phyloP scores from a whole-genome alignment of 2,113 vertebrate species.

The Zosterops borbonicus region DNA sequence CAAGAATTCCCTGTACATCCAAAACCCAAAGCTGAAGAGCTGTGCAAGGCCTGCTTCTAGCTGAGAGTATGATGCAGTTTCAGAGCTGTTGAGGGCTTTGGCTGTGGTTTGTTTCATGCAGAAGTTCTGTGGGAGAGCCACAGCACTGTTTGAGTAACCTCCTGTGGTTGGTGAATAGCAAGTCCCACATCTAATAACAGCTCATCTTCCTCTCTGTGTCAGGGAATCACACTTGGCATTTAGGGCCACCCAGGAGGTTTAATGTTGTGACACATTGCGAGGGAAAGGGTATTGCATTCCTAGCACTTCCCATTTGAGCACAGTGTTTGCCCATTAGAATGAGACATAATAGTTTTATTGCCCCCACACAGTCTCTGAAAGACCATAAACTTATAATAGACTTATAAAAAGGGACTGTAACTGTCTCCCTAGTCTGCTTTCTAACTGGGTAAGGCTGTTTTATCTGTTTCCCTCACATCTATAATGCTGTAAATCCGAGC shows the following conservation, averaged over 20 bases:
- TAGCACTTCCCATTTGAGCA: not conserved
- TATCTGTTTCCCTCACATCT: not conserved
- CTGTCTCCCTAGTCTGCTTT: slow-evolving; percentile 42
- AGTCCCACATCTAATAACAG: not conserved
- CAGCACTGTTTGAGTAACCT: not conserved
- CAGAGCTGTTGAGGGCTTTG: not conserved
- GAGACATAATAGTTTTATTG: slow-evolving; percentile 54
- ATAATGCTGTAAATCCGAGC: not conserved
- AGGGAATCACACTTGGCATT: not conserved
- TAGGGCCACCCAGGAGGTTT: not conserved
- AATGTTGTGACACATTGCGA: not conserved
- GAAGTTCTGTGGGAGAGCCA: not conserved
- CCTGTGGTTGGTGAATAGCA: not conserved
- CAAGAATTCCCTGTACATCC: not conserved
- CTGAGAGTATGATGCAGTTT: not conserved
- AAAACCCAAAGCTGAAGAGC: not conserved
- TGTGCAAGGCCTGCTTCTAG: not conserved
- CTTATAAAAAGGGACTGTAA: slow-evolving; percentile 51
- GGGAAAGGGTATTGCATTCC: not conserved
- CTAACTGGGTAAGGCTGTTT: not conserved
- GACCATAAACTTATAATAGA: slow-evolving; percentile 60
- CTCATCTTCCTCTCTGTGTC: not conserved
- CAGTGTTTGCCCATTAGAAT: slow-evolving; percentile 25
- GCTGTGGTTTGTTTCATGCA: not conserved
- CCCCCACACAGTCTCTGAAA: slow-evolving; percentile 24